Percentiles rank a stretch among this genome's conserved stretches.
Conservation (phyloP, 2,797 vertebrate genomes). For the Amphiprion clarkii region DNA sequence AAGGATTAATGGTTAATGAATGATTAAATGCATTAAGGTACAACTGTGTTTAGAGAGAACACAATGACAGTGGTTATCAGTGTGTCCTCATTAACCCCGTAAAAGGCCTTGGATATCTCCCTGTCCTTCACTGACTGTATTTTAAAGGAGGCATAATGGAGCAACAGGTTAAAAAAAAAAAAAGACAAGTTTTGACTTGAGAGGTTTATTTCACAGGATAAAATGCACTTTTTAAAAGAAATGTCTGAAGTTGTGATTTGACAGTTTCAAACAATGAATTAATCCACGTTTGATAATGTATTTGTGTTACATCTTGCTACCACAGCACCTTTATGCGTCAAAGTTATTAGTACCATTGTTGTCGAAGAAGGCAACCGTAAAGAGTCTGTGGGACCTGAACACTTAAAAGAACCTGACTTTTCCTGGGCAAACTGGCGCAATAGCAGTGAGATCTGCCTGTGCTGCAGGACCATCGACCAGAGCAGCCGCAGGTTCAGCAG, state of each 20-base stretch:
- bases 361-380: conserved; percentile 10
- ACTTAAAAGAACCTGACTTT: conserved; percentile 74
- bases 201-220: conserved; percentile 55
- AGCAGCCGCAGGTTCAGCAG: neutral
- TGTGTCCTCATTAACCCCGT: conserved; percentile 3
- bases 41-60: neutral
- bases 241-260: neutral
- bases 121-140: neutral
- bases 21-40: neutral
- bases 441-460: neutral
- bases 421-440: conserved; percentile 79
- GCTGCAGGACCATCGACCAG: neutral
- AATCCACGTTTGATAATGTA: conserved; percentile 6
- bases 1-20: neutral
- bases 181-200: conserved; percentile 11
- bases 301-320: conserved; percentile 10
- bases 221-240: conserved; percentile 25
- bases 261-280: conserved; percentile 1
- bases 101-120: neutral
- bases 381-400: conserved; percentile 35
- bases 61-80: neutral
- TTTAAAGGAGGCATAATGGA: neutral
- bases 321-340: conserved; percentile 7
- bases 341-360: conserved; percentile 19
- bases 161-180: neutral